Base-by-base conservation (phyloP, 2,797 vertebrate genomes). In the Malacoctenus gilli region DNA sequence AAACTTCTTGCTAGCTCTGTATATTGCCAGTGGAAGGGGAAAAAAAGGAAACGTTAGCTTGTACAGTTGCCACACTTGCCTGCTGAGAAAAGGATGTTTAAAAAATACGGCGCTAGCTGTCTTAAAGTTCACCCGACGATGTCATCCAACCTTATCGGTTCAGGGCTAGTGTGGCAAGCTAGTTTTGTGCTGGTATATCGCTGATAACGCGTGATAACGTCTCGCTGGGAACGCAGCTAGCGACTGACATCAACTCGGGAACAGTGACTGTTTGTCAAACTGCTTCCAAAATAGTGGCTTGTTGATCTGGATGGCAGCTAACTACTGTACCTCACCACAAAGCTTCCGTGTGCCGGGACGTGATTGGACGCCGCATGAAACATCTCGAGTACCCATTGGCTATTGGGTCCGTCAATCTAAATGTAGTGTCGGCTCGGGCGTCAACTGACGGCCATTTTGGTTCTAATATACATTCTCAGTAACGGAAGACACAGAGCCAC, bases 201-300 rank as follows among this genome's bases (percentile, higher is more conserved):
- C 57, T 68, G 40, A 18, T 65, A 71, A 41, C 55, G 61, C 59
- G 55, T 66, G 43, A 56, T 11, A 28, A 39, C 40, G 68, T 69
- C 71, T 80, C 39, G 67, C 56, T 77, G 78, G 61, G 70, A 70
- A 35, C 30, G 51, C 65, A 66, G 63, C 71, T 41, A 76, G 56
- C 54, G 73, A n/a, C n/a, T n/a, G n/a, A n/a, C n/a, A n/a, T n/a
- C n/a, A n/a, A n/a, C n/a, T n/a, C n/a, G n/a, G n/a, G n/a, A n/a
- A n/a, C n/a, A n/a, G n/a, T n/a, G n/a, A 67, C 68, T 83, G 79
- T 86, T 89, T 88, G 66, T 86, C 77, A 88, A 87, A 86, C 81
- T 85, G 79, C 81, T 76, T 79, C 75, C 68, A 80, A 82, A 87
- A 89, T 72, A 78, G 66, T 71, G 82, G 72, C 82, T 88, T 87